phyloP scores from a whole-genome alignment of 2,113 vertebrate genomes.

The Scomber japonicus region DNA sequence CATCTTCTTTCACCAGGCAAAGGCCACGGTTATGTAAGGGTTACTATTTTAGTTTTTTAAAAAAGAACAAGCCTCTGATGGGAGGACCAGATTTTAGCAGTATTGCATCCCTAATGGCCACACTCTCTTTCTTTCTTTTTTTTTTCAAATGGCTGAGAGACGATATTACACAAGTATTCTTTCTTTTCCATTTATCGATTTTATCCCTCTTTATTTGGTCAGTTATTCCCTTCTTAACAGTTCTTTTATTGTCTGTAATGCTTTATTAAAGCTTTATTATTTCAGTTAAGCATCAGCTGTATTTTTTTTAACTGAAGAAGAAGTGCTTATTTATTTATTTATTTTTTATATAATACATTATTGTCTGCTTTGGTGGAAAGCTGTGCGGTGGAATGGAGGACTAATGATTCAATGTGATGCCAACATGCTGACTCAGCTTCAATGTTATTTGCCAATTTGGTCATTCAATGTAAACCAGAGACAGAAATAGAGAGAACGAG shows the following conservation, averaged over 20 bases:
- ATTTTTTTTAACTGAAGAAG: constrained; percentile 2
- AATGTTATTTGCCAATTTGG: constrained; percentile 51
- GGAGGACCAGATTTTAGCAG: constrained; percentile 41
- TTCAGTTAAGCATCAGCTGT: neutral
- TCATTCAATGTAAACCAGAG: constrained; percentile 42
- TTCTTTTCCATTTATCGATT: neutral
- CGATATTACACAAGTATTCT: neutral
- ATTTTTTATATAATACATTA: neutral
- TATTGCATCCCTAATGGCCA: constrained; percentile 34
- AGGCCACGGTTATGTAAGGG: constrained; percentile 67
- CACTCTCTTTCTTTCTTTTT: neutral
- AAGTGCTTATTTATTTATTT: neutral
- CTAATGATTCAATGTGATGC: constrained; percentile 32
- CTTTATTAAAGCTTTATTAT: neutral
- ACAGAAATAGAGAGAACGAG: constrained; percentile 22
- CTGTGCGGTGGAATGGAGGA: constrained; percentile 10
- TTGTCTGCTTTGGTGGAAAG: neutral
- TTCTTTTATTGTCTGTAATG: neutral
- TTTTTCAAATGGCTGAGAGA: neutral
- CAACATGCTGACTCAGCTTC: constrained; percentile 50
- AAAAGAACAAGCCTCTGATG: constrained; percentile 47
- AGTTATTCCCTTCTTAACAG: neutral
- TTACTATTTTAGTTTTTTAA: constrained; percentile 66
- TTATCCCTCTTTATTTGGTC: neutral
- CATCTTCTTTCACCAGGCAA: constrained; percentile 59